Evolutionary conservation across 2,888 invertebrate species (phyloP).

Genomic region (Aporophyla nigra): DNA sequence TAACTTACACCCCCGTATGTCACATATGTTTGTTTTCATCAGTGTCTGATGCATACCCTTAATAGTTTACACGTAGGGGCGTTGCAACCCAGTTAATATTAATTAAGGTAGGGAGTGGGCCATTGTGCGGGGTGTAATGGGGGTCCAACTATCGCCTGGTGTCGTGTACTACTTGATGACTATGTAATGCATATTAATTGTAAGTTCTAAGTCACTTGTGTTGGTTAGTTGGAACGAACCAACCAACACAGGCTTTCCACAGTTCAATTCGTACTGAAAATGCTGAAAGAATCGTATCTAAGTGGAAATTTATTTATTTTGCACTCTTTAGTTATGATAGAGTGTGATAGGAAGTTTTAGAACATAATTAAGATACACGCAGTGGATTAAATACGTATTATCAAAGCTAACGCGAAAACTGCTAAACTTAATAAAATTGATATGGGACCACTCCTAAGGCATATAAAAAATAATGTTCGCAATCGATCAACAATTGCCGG

Average conservation of each 20-base stretch:
- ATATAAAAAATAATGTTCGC: no score
- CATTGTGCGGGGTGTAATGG: conserved; percentile 66
- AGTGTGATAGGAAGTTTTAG: no score
- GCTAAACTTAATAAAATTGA: no score
- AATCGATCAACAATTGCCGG: no score
- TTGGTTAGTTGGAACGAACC: conserved; percentile 3
- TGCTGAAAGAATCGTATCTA: background rate
- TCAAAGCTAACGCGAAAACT: no score
- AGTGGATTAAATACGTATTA: no score
- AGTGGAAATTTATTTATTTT: background rate
- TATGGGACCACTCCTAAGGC: no score
- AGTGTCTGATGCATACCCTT: conserved; percentile 84
- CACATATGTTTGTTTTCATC: conserved; percentile 83
- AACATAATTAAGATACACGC: no score
- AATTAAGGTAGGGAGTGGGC: conserved; percentile 75
- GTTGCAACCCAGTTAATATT: conserved; percentile 79
- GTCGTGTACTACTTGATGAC: conserved; percentile 71
- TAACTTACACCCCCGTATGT: conserved; percentile 68
- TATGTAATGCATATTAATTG: conserved; percentile 70
- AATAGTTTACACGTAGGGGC: conserved; percentile 84
- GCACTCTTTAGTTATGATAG: no score
- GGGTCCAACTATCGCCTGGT: conserved; percentile 83
- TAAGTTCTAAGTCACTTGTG: conserved; percentile 47
- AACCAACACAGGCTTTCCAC: no score
- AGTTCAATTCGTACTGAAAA: conserved; percentile 3